Percentiles rank a stretch among this genome's conserved stretches.
Conservation (phyloP, 2,113 vertebrate species). For the Limanda limanda region DNA sequence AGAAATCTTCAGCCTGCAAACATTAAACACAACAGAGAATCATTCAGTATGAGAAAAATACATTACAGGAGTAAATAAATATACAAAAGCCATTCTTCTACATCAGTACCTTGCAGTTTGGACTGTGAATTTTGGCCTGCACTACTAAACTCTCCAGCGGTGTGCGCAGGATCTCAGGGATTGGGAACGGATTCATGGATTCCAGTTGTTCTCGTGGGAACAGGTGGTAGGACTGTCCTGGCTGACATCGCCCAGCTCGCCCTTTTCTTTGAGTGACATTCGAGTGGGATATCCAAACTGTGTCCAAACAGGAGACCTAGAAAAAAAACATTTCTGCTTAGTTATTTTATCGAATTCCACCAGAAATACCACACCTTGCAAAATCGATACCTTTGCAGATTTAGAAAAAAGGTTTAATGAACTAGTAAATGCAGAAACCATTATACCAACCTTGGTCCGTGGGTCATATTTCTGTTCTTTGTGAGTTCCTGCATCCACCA, state of each 20-base stretch:
- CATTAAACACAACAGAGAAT: neutral
- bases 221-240: slow-evolving; percentile 93
- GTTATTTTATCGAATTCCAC: neutral
- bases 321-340: neutral
- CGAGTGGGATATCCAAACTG: slow-evolving; percentile 93
- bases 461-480: slow-evolving; percentile 96
- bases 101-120: slow-evolving; percentile 86
- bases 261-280: slow-evolving; percentile 95
- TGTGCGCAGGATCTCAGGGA: slow-evolving; percentile 95
- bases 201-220: slow-evolving; percentile 89
- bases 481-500: slow-evolving; percentile 92
- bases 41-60: neutral
- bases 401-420: neutral
- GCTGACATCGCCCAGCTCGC: slow-evolving; percentile 94
- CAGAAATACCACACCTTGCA: neutral
- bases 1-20: slow-evolving; percentile 91
- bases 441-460: slow-evolving; percentile 87
- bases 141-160: slow-evolving; percentile 95
- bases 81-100: neutral
- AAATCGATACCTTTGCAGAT: neutral
- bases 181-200: slow-evolving; percentile 88
- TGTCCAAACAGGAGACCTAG: slow-evolving; percentile 96
- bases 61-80: fast-evolving
- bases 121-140: slow-evolving; percentile 97
- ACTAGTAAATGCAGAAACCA: neutral